Percentiles rank a stretch among this genome's conserved stretches.
Evolutionary conservation across 30 jellyfish, hydroid and myxozoan species (phyloP).

Genomic region (Aurelia sp.): DNA sequence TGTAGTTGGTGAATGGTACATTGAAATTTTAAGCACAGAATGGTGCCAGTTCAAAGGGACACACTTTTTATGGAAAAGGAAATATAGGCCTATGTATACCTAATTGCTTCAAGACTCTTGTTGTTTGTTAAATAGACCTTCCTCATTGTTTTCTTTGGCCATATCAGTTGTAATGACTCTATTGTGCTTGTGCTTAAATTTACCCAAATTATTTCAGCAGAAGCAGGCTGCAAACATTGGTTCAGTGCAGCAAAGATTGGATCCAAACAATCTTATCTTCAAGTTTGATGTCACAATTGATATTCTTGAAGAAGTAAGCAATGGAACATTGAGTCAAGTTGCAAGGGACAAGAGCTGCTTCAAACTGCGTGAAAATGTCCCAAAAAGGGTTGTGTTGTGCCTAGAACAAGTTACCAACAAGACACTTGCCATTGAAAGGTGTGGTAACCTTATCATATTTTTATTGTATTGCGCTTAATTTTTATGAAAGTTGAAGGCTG

Average conservation of each 20-base stretch:
- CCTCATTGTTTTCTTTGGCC: too few species aligned
- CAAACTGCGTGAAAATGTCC: constrained; percentile 77
- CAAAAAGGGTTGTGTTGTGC: constrained; percentile 73
- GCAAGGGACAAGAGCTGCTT: constrained; percentile 91
- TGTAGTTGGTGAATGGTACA: too few species aligned
- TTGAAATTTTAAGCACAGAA: too few species aligned
- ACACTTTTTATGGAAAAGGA: too few species aligned
- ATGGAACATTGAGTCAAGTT: constrained; percentile 87
- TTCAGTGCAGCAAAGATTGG: constrained; percentile 30
- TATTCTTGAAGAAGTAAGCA: constrained; percentile 89
- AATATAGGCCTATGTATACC: too few species aligned
- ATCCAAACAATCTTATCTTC: constrained; percentile 63
- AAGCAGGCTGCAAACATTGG: constrained; percentile 48
- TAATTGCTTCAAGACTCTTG: too few species aligned
- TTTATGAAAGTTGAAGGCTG: too few species aligned
- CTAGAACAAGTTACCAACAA: constrained; percentile 79
- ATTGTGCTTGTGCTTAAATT: too few species aligned
- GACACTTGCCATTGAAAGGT: constrained; percentile 83
- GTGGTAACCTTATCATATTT: not conserved
- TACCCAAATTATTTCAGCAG: constrained; percentile 31
- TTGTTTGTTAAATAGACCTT: too few species aligned
- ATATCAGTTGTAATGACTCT: too few species aligned
- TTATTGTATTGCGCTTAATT: too few species aligned
- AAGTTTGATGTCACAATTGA: constrained; percentile 87
- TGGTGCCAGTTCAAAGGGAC: too few species aligned